Evolutionary conservation across 2,797 vertebrate genomes (phyloP).

Genomic region (Allobates femoralis): DNA sequence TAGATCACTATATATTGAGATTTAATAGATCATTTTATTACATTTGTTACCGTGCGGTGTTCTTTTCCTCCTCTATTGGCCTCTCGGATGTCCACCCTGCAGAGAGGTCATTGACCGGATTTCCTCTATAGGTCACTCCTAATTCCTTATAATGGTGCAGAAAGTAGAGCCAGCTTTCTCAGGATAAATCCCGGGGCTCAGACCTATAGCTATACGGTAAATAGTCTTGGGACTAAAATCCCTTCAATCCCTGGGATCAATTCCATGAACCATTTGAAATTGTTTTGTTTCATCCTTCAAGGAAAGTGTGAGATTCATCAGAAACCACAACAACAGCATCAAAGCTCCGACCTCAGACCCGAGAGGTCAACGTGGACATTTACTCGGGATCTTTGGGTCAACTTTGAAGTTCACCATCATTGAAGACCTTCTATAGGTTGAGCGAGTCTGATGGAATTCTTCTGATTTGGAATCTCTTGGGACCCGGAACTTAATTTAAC

Average conservation of each 20-base stretch:
- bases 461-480: conserved; percentile 27
- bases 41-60: background rate
- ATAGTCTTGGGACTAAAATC: conserved; percentile 17
- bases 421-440: background rate
- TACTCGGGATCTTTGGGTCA: conserved; percentile 27
- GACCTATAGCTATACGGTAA: background rate
- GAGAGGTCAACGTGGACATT: conserved; percentile 26
- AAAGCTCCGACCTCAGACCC: no score
- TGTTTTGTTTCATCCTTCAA: conserved; percentile 2
- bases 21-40: no score
- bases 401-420: conserved; percentile 55
- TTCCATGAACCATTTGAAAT: conserved; percentile 9
- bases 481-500: conserved; percentile 37
- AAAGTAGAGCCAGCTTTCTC: conserved; percentile 30
- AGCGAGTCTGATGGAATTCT: conserved; percentile 21
- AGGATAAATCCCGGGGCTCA: background rate
- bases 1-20: no score
- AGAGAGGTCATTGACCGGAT: conserved; percentile 33
- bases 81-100: background rate
- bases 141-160: conserved; percentile 27
- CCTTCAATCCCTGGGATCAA: conserved; percentile 20
- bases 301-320: conserved; percentile 2
- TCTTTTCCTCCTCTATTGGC: background rate
- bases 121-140: conserved; percentile 20
- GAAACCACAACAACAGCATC: background rate